Conservation (phyloP, 2,888 invertebrate genomes). For the Psylliodes chrysocephalus region DNA sequence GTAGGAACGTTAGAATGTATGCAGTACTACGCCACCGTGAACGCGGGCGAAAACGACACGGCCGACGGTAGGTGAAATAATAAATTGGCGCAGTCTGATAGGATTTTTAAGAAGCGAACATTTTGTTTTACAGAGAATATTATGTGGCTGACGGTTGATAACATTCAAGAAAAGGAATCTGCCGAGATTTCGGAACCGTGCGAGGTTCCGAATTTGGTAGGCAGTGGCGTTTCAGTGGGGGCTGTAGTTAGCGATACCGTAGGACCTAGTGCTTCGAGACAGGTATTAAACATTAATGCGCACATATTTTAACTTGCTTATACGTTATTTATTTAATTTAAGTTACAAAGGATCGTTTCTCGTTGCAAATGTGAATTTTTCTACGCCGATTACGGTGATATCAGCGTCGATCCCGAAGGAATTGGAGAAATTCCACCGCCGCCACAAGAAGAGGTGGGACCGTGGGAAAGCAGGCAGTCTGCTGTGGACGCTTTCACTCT, state of each 20-base stretch:
- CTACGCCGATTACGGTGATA: conserved; percentile 93
- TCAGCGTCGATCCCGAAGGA: conserved; percentile 76
- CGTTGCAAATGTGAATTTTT: conserved; percentile 98
- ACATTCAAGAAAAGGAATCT: conserved; percentile 87
- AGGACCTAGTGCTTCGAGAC: conserved; percentile 76
- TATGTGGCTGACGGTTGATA: conserved; percentile 95
- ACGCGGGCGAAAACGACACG: conserved; percentile 78
- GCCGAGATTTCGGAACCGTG: conserved; percentile 82
- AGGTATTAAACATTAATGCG: conserved; percentile 53
- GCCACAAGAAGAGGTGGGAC: conserved; percentile 72
- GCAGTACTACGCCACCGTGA: conserved; percentile 99
- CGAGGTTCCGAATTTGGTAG: conserved; percentile 83
- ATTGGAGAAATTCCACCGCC: conserved; percentile 76
- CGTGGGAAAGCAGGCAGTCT: conserved; percentile 84
- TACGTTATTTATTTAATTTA: conserved; percentile 37
- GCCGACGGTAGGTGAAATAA: conserved; percentile 50
- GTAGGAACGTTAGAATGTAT: conserved; percentile 94
- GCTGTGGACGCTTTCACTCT: conserved; percentile 97
- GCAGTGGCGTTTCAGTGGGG: conserved; percentile 96
- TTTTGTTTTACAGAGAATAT: conserved; percentile 78
- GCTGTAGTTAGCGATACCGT: conserved; percentile 95
- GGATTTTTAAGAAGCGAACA: not conserved
- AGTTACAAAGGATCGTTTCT: conserved; percentile 96
- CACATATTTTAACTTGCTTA: too few species aligned
- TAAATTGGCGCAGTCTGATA: not conserved